Evolutionary conservation across 2,113 vertebrate species (phyloP).

Genomic region (Pygoscelis adeliae): DNA sequence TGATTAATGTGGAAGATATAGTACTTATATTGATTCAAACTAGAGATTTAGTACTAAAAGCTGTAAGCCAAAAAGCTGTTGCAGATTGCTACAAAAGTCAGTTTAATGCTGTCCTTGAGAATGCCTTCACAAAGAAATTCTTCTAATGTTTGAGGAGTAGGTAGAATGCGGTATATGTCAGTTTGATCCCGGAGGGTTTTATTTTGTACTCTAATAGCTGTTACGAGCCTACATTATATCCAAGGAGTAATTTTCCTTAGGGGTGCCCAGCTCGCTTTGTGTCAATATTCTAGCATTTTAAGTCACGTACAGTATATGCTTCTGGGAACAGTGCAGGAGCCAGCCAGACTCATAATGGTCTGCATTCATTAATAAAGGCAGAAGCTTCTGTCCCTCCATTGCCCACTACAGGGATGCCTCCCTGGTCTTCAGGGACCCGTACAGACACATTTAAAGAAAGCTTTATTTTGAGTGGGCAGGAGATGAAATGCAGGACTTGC

Average conservation of each 20-base stretch:
- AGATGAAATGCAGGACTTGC: slow-evolving; percentile 88
- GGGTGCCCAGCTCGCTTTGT: slow-evolving; percentile 94
- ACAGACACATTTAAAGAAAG: slow-evolving; percentile 95
- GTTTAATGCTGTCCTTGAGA: slow-evolving; percentile 99
- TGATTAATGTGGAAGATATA: slow-evolving; percentile 87
- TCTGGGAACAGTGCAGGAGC: slow-evolving; percentile 96
- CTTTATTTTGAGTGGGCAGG: slow-evolving; percentile 91
- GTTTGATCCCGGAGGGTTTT: slow-evolving; percentile 93
- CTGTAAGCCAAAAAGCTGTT: slow-evolving; percentile 89
- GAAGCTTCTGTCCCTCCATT: slow-evolving; percentile 94
- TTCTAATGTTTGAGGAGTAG: slow-evolving; percentile 98
- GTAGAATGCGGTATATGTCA: slow-evolving; percentile 97
- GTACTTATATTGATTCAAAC: slow-evolving; percentile 84
- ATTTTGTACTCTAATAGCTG: slow-evolving; percentile 99
- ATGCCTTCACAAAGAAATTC: slow-evolving; percentile 97
- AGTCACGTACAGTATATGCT: slow-evolving; percentile 99
- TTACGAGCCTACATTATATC: slow-evolving; percentile 99
- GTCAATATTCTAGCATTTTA: slow-evolving; percentile 99
- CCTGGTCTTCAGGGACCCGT: slow-evolving; percentile 83
- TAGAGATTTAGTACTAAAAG: slow-evolving; percentile 85
- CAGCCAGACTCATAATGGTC: slow-evolving; percentile 99
- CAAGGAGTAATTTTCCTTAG: slow-evolving; percentile 99
- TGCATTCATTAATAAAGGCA: slow-evolving; percentile 99
- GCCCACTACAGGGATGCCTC: slow-evolving; percentile 93
- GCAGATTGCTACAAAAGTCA: slow-evolving; percentile 92